These are phyloP conservation scores for Takifugu flavidus DNA, from an alignment of 2,113 vertebrate genomes.

Conservation along the genomic window DNA sequence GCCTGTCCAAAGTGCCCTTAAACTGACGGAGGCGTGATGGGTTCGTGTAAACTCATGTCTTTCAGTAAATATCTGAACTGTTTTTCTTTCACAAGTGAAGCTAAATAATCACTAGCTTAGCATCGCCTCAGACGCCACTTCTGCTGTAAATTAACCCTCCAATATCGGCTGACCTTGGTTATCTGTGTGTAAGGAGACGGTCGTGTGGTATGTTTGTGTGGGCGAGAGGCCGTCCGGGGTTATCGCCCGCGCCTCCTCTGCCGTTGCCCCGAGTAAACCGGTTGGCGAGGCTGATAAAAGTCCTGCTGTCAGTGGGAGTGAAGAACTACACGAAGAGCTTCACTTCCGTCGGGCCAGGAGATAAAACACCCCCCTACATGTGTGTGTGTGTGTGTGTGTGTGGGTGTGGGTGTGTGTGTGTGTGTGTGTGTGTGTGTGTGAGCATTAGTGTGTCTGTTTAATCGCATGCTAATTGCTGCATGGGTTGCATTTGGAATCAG, in stretches of 20 bases:
- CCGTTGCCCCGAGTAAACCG: neutral
- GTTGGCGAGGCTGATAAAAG: constrained; percentile 47
- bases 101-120: too few relatives aligned
- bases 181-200: too few relatives aligned
- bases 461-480: constrained; percentile 31
- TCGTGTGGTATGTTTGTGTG: constrained; percentile 29
- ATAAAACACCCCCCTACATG: constrained; percentile 23
- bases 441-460: constrained; percentile 4
- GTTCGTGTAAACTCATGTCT: too few relatives aligned
- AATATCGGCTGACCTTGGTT: too few relatives aligned
- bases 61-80: too few relatives aligned
- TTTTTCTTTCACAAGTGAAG: too few relatives aligned
- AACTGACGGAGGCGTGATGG: too few relatives aligned
- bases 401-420: neutral
- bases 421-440: neutral
- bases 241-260: constrained; percentile 51
- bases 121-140: too few relatives aligned
- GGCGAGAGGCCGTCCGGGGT: constrained; percentile 36
- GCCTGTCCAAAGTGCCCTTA: too few relatives aligned
- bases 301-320: neutral
- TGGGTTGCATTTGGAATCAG: neutral
- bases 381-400: neutral
- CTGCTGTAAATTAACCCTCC: too few relatives aligned
- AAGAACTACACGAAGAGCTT: constrained; percentile 12
- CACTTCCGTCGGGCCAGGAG: constrained; percentile 22